Conservation (phyloP, 2,888 invertebrate species). For the Leptopilina drosophilae region DNA sequence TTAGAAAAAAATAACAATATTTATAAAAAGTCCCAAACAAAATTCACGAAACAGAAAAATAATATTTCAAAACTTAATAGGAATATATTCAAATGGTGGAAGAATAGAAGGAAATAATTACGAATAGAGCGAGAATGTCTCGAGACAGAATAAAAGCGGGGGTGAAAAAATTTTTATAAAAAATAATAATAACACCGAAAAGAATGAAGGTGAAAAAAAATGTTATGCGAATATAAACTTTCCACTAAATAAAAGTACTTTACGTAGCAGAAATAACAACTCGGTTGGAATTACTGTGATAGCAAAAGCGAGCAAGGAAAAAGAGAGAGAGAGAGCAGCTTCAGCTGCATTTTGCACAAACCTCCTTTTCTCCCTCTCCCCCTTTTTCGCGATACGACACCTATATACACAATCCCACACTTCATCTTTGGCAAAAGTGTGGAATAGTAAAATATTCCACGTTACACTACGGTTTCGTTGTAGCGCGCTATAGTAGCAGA, state of each 20-base stretch:
- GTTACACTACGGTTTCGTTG: slow-evolving; percentile 29
- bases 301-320: slow-evolving; percentile 42
- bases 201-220: slow-evolving; percentile 37
- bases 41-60: too few species aligned
- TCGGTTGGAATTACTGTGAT: slow-evolving; percentile 48
- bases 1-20: too few species aligned
- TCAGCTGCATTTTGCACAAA: slow-evolving; percentile 37
- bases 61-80: neutral
- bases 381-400: slow-evolving; percentile 25
- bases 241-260: slow-evolving; percentile 49
- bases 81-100: neutral
- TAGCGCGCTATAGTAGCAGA: slow-evolving; percentile 28
- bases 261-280: slow-evolving; percentile 51
- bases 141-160: neutral
- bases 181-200: slow-evolving; percentile 20
- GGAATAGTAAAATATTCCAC: slow-evolving; percentile 38
- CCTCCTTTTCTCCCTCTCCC: neutral
- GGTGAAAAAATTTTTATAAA: slow-evolving; percentile 2
- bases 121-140: neutral
- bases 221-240: slow-evolving; percentile 49
- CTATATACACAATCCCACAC: slow-evolving; percentile 40
- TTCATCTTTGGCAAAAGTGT: slow-evolving; percentile 48
- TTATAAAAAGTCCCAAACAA: too few species aligned
- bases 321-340: slow-evolving; percentile 35
- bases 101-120: neutral